Evolutionary conservation across 1,140 invertebrate genomes (phyloP), one percentile per base, ranked within the genome.

Genomic region (Lycorma delicatula): DNA sequence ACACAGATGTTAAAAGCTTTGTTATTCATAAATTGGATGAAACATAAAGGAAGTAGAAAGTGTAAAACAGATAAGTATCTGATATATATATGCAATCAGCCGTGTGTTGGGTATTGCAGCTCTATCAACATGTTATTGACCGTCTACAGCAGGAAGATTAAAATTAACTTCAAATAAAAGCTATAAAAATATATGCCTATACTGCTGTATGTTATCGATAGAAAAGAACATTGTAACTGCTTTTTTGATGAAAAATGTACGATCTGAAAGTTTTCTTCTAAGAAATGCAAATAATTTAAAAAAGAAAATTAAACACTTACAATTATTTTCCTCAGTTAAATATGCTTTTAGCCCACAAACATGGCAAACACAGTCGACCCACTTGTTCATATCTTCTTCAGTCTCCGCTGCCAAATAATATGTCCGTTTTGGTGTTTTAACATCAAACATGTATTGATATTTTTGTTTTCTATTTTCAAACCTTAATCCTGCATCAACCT

Each of bases 281-380:
- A n/a, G 20, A 23, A 6, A 28, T 49, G 28, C 4, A 47, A 5
- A 54, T 2, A 55, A 46, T n/a, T 12, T 18, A 36, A 1, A 54
- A 58, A 11, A 31, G 12, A 3, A 41, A n/a, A 20, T 16, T 16
- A 29, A 3, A 36, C 48, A 64, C 67, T 60, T 68, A 72, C 70
- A 72, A 69, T 72, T 72, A 61, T 81, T 81, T 55, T 88, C 82
- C 55, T 91, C 87, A 64, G 85, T 84, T 26, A 83, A 84, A 29
- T 80, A 81, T 1, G 84, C 82, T 70, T 89, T 87, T 36, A 96
- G 75, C 18, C 90, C 87, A 76, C 92, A 96, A 34, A 93, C 90
- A 74, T 87, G 83, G 72, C 93, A 97, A 57, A 97, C 88, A 63
- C 87, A 91, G 67, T 91, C 86, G 0, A 97, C 92, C 94, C 94